Percentiles rank a stretch among this genome's conserved stretches.
Conservation (phyloP, 2,797 vertebrate genomes). For the Argyrosomus regius region DNA sequence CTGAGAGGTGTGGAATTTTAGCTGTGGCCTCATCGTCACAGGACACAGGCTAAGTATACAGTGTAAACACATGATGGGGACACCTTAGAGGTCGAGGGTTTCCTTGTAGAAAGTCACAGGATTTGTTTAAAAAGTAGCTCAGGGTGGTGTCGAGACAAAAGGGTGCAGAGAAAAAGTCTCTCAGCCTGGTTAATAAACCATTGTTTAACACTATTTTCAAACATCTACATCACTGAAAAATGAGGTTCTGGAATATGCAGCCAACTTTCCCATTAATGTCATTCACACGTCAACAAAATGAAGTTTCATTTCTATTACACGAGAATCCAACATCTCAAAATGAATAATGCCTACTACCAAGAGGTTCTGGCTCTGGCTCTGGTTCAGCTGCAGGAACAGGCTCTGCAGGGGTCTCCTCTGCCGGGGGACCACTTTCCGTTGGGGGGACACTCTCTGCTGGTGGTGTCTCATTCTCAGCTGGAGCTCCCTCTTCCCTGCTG, state of each 20-base stretch:
- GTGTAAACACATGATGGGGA: not conserved
- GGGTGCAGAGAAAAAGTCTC: not conserved
- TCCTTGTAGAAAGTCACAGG: conserved; percentile 19
- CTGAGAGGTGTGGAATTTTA: conserved; percentile 28
- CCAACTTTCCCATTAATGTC: not conserved
- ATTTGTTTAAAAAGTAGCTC: conserved; percentile 5
- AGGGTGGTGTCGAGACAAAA: not conserved
- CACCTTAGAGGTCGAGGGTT: conserved; percentile 41
- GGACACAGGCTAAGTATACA: conserved; percentile 33
- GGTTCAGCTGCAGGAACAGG: conserved; percentile 50
- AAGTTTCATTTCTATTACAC: not conserved
- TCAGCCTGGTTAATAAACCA: not conserved
- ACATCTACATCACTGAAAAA: conserved; percentile 6
- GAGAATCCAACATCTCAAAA: conserved; percentile 23
- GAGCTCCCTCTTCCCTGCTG: conserved; percentile 43
- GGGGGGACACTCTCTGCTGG: conserved; percentile 47
- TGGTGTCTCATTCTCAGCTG: conserved; percentile 44
- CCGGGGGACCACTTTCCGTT: conserved; percentile 36
- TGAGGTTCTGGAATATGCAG: not conserved
- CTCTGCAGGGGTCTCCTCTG: conserved; percentile 44
- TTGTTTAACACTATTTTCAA: not conserved
- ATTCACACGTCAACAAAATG: not conserved
- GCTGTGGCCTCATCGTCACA: conserved; percentile 29
- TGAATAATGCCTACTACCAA: conserved; percentile 72
- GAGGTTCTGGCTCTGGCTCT: conserved; percentile 67